phyloP scores from a whole-genome alignment of 1,140 invertebrate genomes.

The Samia ricini region DNA sequence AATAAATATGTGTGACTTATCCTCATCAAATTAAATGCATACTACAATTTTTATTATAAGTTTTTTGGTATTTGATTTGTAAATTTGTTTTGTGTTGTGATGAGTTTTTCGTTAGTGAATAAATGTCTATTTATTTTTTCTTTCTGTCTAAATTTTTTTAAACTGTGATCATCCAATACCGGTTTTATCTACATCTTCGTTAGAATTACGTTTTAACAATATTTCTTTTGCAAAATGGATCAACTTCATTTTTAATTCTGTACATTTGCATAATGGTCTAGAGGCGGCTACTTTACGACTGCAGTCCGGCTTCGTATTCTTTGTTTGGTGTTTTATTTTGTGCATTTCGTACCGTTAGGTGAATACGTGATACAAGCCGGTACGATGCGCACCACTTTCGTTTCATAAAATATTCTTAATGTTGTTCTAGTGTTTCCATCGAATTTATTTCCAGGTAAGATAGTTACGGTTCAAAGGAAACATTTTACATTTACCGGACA shows the following conservation, averaged over 20 bases:
- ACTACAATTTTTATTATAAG: too few relatives aligned
- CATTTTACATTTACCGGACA: not conserved
- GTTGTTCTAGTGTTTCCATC: constrained; percentile 41
- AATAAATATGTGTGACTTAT: too few relatives aligned
- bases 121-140: too few relatives aligned
- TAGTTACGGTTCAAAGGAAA: not conserved
- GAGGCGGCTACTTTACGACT: constrained; percentile 44
- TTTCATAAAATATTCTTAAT: constrained; percentile 53
- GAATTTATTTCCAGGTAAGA: constrained; percentile 28
- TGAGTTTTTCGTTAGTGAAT: too few relatives aligned
- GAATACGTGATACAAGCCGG: constrained; percentile 42
- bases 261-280: constrained; percentile 33
- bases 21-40: too few relatives aligned
- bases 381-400: constrained; percentile 26
- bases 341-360: constrained; percentile 42
- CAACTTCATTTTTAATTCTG: constrained; percentile 39
- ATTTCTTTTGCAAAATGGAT: constrained; percentile 29
- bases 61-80: too few relatives aligned
- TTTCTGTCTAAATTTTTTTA: too few relatives aligned
- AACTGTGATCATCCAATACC: too few relatives aligned
- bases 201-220: not conserved
- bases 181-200: too few relatives aligned
- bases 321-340: constrained; percentile 55
- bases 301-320: constrained; percentile 42
- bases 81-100: too few relatives aligned